Percentiles rank a stretch among this genome's conserved stretches.
Conservation (phyloP, 2,113 vertebrate genomes). For the Lasiurus borealis region DNA sequence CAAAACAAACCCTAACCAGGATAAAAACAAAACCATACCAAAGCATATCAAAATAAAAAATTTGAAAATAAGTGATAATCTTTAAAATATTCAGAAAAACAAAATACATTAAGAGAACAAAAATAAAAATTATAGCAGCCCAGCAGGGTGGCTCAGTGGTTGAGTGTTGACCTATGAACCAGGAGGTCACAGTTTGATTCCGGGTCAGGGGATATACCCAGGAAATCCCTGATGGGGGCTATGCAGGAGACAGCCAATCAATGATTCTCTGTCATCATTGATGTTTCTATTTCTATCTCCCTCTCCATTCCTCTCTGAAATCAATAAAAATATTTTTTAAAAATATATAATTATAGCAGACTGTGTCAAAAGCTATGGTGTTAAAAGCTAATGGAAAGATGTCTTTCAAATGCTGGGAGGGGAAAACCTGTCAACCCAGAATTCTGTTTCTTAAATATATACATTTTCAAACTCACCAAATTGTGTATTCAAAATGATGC, state of each 20-base stretch:
- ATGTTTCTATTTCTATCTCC: too few relatives aligned
- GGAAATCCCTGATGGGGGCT: too few relatives aligned
- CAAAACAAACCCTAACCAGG: background rate
- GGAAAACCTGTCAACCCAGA: background rate
- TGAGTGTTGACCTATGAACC: too few relatives aligned
- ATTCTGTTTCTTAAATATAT: conserved; percentile 25
- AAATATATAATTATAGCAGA: background rate
- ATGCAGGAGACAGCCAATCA: too few relatives aligned
- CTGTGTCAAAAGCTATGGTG: conserved; percentile 21
- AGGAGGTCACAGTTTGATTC: too few relatives aligned
- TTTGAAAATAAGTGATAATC: background rate
- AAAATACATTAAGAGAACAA: background rate
- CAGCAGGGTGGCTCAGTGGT: too few relatives aligned
- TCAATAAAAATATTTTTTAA: too few relatives aligned
- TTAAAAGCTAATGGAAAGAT: background rate
- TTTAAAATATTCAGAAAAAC: conserved; percentile 47
- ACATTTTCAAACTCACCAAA: background rate
- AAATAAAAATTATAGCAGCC: background rate
- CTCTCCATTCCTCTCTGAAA: too few relatives aligned
- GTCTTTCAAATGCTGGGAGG: background rate
- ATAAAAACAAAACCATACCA: background rate
- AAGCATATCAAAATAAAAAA: conserved; percentile 33
- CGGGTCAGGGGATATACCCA: too few relatives aligned
- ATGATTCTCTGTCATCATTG: too few relatives aligned
- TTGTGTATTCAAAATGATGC: background rate